Conservation (phyloP, 1,140 invertebrate genomes). For the Pogonomyrmex barbatus region DNA sequence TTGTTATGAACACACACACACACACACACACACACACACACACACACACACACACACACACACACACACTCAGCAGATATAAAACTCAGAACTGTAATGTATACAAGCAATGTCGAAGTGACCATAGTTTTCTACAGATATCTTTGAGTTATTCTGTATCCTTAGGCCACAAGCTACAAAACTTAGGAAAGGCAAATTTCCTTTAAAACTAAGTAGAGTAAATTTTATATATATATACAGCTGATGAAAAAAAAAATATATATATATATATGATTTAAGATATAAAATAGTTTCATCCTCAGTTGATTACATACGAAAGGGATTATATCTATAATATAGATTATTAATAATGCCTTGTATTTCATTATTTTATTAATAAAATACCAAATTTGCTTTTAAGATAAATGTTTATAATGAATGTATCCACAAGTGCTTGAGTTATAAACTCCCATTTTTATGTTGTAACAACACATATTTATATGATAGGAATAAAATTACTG, state of each 20-base stretch:
- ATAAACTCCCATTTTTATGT: conserved; percentile 11
- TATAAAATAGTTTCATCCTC: conserved; percentile 60
- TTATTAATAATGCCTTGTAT: conserved; percentile 74
- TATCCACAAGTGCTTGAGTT: conserved; percentile 21
- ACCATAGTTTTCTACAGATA: conserved; percentile 49
- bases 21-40: not conserved
- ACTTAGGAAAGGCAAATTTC: conserved; percentile 27
- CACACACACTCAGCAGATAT: not conserved
- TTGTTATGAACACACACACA: conserved; percentile 18
- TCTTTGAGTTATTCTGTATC: conserved; percentile 64
- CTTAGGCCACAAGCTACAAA: conserved; percentile 53
- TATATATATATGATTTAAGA: conserved; percentile 66
- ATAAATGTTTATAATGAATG: conserved; percentile 37
- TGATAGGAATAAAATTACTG: not conserved
- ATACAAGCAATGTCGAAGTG: conserved; percentile 58
- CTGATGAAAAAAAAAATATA: conserved; percentile 28
- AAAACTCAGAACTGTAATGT: conserved; percentile 53
- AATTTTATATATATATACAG: conserved; percentile 69
- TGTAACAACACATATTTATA: not conserved
- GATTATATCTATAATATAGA: conserved; percentile 45
- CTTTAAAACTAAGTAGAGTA: conserved; percentile 67
- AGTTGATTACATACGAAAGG: conserved; percentile 62
- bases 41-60: not conserved
- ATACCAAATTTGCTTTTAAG: conserved; percentile 72
- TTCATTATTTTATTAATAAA: conserved; percentile 76